Base-by-base conservation (phyloP, 1,140 invertebrate genomes). In the Melitaea cinxia region DNA sequence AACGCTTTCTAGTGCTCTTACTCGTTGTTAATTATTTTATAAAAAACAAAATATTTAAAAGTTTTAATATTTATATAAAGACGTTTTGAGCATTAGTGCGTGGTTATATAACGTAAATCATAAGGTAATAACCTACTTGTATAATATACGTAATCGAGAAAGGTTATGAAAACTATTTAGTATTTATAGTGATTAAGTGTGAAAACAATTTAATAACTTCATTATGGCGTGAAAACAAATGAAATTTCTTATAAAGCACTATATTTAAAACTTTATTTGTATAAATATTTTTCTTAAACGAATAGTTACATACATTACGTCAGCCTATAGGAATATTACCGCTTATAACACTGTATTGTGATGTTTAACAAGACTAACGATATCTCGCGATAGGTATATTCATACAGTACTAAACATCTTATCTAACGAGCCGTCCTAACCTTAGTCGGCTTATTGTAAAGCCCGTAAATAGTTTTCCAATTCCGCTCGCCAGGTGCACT, bases 401-500 rank as follows among this genome's bases (percentile, higher is more conserved):
- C 19, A 37, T 26, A 37, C 28, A 5, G 12, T 50, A 55, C 28
- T 63, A 54, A 55, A 50, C 57, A 59, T 50, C 68, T 75, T 70
- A 75, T 67, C 60, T 67, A 75, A 75, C 72, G 73, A 21, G 68
- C 63, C 26, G 30, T 35, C 23, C n/a, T 24, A 26, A 42, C 26
- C 14, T 65, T 74, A 78, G 73, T 72, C 75, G 75, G 78, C 73
- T 84, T 82, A 84, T 75, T 78, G 70, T 75, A 70, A 77, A 75
- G 70, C 66, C 72, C 54, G 73, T 56, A 63, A 78, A 81, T 69
- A 77, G 71, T 76, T 77, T 77, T 78, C 73, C 67, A 66, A 78
- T 79, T 82, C 78, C 65, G 65, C 50, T 70, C 65, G 69, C 70
- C 78, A 82, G 80, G 72, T 80, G 75, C 72, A 80, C 60, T 78